phyloP scores from a whole-genome alignment of 2,888 invertebrate species.

The Mellilla xanthometata region DNA sequence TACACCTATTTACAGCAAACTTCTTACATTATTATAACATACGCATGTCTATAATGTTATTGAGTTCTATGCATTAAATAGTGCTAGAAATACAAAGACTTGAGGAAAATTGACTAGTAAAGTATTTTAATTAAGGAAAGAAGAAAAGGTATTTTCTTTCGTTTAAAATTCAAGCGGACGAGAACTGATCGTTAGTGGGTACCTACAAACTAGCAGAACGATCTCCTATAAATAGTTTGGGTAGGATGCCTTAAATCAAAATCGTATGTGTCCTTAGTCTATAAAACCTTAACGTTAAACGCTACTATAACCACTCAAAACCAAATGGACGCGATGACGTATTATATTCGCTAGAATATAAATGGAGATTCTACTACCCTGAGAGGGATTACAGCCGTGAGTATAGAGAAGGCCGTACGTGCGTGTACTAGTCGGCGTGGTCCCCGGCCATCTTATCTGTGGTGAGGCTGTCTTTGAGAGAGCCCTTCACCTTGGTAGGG shows the following conservation, averaged over 20 bases:
- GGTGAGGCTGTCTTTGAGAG: constrained; percentile 52
- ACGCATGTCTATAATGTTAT: too few species aligned
- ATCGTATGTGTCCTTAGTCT: constrained; percentile 13
- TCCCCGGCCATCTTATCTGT: constrained; percentile 19
- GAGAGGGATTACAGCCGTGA: constrained; percentile 51
- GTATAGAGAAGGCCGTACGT: background rate
- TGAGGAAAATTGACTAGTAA: constrained; percentile 16
- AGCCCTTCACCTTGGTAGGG: constrained; percentile 77
- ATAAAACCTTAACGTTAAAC: constrained; percentile 38
- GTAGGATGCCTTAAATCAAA: background rate
- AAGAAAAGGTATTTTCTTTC: constrained; percentile 7
- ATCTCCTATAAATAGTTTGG: constrained; percentile 5
- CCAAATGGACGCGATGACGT: constrained; percentile 69
- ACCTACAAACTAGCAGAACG: constrained; percentile 4
- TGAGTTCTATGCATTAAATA: background rate
- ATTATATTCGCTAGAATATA: constrained; percentile 52
- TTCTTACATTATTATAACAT: too few species aligned
- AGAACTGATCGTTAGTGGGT: constrained; percentile 6
- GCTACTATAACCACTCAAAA: constrained; percentile 56
- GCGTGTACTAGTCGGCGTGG: constrained; percentile 41
- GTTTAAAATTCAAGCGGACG: constrained; percentile 11
- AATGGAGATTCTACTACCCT: constrained; percentile 51
- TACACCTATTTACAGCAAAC: too few species aligned
- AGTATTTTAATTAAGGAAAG: background rate
- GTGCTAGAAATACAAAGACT: constrained; percentile 7